Evolutionary conservation across 2,888 invertebrate species (phyloP).

Genomic region (Arge pagana): DNA sequence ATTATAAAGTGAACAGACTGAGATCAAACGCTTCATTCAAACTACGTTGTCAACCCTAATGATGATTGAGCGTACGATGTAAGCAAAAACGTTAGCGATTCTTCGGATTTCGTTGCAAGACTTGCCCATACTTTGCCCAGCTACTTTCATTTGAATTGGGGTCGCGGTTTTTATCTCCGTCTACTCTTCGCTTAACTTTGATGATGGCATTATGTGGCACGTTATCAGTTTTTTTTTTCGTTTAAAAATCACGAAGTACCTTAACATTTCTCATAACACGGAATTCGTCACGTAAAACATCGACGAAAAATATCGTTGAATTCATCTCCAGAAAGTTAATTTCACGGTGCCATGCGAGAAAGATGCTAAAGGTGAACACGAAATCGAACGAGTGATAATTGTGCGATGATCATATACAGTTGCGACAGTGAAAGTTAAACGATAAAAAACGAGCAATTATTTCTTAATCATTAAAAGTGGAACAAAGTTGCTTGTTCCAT

Average conservation of each 20-base stretch:
- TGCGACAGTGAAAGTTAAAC: no score
- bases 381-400: not conserved
- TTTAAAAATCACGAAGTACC: not conserved
- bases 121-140: constrained; percentile 5
- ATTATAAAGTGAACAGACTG: no score
- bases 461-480: no score
- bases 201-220: not conserved
- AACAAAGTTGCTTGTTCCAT: no score
- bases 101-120: constrained; percentile 5
- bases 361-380: not conserved
- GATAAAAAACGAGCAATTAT: no score
- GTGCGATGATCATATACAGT: not conserved
- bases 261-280: not conserved
- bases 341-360: not conserved
- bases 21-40: no score
- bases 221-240: no score
- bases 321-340: not conserved
- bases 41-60: no score
- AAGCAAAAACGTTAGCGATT: no score
- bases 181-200: not conserved
- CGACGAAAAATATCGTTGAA: not conserved
- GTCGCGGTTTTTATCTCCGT: constrained; percentile 14
- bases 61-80: no score
- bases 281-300: not conserved
- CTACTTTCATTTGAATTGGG: constrained; percentile 21